Base-by-base conservation (phyloP, 2,888 invertebrate genomes). In the Cataglyphis cursor region DNA sequence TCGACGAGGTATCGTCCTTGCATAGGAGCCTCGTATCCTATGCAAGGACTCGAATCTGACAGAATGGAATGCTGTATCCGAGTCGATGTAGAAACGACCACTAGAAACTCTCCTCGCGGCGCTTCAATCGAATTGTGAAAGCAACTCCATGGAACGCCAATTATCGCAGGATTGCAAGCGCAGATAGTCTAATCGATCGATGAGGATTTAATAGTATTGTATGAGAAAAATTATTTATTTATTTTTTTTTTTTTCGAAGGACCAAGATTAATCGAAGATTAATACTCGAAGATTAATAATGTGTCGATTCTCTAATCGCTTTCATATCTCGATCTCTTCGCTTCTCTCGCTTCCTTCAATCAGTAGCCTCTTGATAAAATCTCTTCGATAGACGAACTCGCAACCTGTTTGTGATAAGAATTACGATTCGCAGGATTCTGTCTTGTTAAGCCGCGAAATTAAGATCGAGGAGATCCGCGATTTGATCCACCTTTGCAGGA, bases 401-500 rank as follows among this genome's bases (percentile, higher is more conserved):
- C 54, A n/a, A 66, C 65, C 57, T 76, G 57, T 76, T 76, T 76
- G 28, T 57, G 66, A 66, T 57, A 57, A n/a, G 57, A 76, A 41
- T 76, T 76, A 76, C 76, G 66, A 41, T 41, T 51, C n/a, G 65
- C 65, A n/a, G 41, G 76, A 76, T 66, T 76, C 54, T 65, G 65
- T 76, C 65, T 76, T 41, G 76, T 76, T 76, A 76, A 76, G 76
- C 76, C 76, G 76, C 57, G 76, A 76, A 76, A 76, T 76, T 76
- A 76, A 76, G 76, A 66, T 15, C 76, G 57, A 57, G 10, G 76
- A 41, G 28, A 65, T 57, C 6, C 35, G 28, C 65, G 65, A 76
- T 28, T n/a, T 57, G 76, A 76, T 57, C 41, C 76, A 54, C 54
- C 57, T 76, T n/a, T 38, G 76, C 28, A 65, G 44, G 38, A 65